These are phyloP conservation scores for Eudyptes chrysolophus DNA, from an alignment of 2,113 vertebrate genomes.

Conservation along the genomic window DNA sequence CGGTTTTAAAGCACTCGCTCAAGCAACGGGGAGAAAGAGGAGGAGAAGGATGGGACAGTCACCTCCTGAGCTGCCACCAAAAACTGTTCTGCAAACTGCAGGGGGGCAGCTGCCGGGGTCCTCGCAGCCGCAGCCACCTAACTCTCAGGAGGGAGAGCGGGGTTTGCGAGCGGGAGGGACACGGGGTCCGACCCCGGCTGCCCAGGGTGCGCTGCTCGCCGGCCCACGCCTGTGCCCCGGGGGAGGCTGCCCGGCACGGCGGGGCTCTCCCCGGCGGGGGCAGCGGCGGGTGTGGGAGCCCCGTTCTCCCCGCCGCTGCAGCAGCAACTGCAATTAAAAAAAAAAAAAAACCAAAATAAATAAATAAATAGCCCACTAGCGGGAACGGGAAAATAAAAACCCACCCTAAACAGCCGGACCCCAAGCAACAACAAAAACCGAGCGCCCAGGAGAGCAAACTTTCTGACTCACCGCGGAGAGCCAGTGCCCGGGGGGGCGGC, in stretches of 20 bases:
- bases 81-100: background rate
- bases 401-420: background rate
- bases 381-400: background rate
- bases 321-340: background rate
- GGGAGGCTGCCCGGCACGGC: background rate
- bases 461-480: background rate
- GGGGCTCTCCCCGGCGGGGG: background rate
- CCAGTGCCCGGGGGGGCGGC: background rate
- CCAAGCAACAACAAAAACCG: background rate
- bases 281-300: background rate
- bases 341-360: background rate
- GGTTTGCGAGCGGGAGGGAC: background rate
- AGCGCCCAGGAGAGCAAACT: constrained; percentile 8
- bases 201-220: background rate
- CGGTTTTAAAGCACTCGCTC: background rate
- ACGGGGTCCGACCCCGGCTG: background rate
- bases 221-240: background rate
- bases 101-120: background rate
- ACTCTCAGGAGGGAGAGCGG: background rate
- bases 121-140: background rate
- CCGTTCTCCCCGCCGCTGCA: background rate
- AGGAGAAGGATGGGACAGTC: constrained; percentile 14
- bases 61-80: background rate
- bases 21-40: background rate
- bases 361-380: background rate